phyloP scores from a whole-genome alignment of 2,888 invertebrate species.

The Machimus rusticus region DNA sequence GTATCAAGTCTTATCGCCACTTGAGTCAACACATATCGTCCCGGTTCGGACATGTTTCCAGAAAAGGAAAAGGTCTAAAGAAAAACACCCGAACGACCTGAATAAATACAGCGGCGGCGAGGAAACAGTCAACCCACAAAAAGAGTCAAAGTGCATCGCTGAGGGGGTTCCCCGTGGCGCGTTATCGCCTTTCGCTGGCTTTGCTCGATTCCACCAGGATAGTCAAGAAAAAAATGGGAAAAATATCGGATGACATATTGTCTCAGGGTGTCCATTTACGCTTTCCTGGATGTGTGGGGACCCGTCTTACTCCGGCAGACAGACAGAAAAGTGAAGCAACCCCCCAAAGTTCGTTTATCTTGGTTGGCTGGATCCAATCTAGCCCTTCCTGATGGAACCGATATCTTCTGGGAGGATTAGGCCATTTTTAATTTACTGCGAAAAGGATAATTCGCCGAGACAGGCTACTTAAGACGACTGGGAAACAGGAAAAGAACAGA shows the following conservation, averaged over 20 bases:
- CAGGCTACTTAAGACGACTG: constrained; percentile 2
- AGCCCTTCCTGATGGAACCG: constrained; percentile 14
- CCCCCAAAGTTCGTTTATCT: constrained; percentile 1
- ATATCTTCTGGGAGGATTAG: constrained; percentile 11
- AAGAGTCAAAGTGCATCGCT: constrained; percentile 17
- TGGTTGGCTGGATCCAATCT: constrained; percentile 10
- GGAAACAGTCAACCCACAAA: not conserved
- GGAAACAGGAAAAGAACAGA: not conserved
- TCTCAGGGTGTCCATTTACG: constrained; percentile 20
- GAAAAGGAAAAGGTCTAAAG: not conserved
- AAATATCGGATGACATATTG: constrained; percentile 27
- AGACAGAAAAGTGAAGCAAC: not conserved
- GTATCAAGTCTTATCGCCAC: constrained; percentile 23
- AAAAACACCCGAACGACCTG: not conserved
- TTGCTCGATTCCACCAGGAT: not conserved
- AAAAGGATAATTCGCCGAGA: constrained; percentile 27
- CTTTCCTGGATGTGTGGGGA: not conserved
- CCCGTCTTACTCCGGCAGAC: not conserved
- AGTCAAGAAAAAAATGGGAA: not conserved
- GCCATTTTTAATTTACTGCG: constrained; percentile 35
- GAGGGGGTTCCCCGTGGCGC: not conserved
- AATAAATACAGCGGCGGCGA: not conserved
- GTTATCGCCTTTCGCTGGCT: not conserved
- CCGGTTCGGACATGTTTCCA: constrained; percentile 11
- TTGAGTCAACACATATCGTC: constrained; percentile 9